Base-by-base conservation (phyloP, 2,113 vertebrate species). In the Hippocampus abdominalis region DNA sequence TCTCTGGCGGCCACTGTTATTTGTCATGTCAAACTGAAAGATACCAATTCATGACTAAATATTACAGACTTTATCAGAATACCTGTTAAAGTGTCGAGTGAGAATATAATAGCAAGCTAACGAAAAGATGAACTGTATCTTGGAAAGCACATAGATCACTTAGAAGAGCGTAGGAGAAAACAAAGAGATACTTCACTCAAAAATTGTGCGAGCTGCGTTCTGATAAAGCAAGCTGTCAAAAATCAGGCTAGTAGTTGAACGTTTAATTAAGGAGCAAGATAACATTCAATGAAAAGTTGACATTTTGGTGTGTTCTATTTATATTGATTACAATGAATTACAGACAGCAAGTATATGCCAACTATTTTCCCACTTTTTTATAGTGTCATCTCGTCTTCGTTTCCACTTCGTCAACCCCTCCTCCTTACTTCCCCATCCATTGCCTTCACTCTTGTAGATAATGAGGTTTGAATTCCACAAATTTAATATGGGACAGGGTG, bases 391-490 rank as follows among this genome's bases (percentile, higher is more conserved):
- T 81, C 72, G 71, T 72, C 80, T 76, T 69, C 70, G 32, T 70
- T 66, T 61, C 29, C 61, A 64, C 63, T 64, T 66, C 71, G 3
- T 67, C 48, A 8, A 9, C 10, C 21, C 61, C 46, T 60, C 46
- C 46, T 49, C 66, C 32, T 25, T 25, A 23, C 59, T 63, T 73
- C 70, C 44, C 40, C 64, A 66, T 48, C 29, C 63, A 60, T 53
- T 68, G 10, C 44, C 74, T 69, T 59, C 56, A 65, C 80, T 82
- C 72, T 77, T 72, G 42, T 70, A 82, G 77, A 87, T 90, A 87
- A 90, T 84, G 78, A 88, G 80, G 83, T 83, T 87, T 88, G 87
- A 89, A 90, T 86, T 82, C 79, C 85, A 81, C 79, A 86, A 82
- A 87, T 88, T 83, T 85, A 80, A 88, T 85, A 86, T 81, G 84